These are phyloP conservation scores for Scomber colias DNA, from an alignment of 2,113 vertebrate genomes.

Conservation along the genomic window DNA sequence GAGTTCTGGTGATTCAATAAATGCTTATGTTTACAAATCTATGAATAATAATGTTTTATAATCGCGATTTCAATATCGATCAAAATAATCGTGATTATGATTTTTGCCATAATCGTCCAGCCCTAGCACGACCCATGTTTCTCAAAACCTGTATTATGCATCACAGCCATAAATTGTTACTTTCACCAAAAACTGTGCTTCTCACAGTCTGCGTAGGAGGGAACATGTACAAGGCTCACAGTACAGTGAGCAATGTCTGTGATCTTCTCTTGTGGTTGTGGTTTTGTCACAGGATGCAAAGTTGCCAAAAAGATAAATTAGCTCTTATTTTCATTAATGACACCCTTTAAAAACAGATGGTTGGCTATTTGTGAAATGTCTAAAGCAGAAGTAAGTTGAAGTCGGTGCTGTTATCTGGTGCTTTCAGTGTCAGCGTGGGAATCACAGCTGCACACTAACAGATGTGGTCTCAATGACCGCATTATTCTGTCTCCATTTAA, in stretches of 20 bases:
- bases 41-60: too few relatives aligned
- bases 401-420: neutral
- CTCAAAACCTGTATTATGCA: neutral
- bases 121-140: neutral
- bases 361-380: too few relatives aligned
- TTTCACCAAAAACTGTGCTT: too few relatives aligned
- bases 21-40: too few relatives aligned
- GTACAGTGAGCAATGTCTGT: too few relatives aligned
- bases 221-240: too few relatives aligned
- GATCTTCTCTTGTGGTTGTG: neutral
- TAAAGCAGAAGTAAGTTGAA: neutral
- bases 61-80: too few relatives aligned
- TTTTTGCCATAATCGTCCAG: too few relatives aligned
- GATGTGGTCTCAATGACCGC: constrained; percentile 14
- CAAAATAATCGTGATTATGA: too few relatives aligned
- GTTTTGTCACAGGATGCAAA: neutral
- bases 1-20: too few relatives aligned
- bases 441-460: constrained; percentile 30
- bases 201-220: too few relatives aligned
- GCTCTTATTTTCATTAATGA: neutral
- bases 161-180: neutral
- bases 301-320: neutral
- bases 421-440: neutral
- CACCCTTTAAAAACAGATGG: neutral
- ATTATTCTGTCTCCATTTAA: neutral